These are phyloP conservation scores for Trichogramma evanescens DNA, from an alignment of 2,888 invertebrate genomes.

Conservation along the genomic window DNA sequence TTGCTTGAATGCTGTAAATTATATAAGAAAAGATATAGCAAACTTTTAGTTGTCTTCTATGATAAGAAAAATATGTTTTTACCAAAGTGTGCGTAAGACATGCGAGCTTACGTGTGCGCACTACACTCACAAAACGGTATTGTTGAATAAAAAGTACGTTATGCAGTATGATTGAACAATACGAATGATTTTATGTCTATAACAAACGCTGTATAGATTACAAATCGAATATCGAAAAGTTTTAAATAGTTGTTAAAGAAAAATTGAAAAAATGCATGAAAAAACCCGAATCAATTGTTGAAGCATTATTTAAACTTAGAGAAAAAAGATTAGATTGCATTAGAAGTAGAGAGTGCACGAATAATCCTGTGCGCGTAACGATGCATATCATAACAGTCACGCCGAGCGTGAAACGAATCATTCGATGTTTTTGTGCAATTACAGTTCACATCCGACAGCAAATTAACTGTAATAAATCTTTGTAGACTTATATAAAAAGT, in stretches of 20 bases:
- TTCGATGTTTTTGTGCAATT: background rate
- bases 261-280: too few species aligned
- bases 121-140: constrained; percentile 18
- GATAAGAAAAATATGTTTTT: constrained; percentile 18
- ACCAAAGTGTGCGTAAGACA: constrained; percentile 12
- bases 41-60: constrained; percentile 16
- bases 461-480: too few species aligned
- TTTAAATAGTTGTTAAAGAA: too few species aligned
- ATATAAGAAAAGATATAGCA: constrained; percentile 7
- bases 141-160: constrained; percentile 1
- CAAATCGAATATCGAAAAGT: too few species aligned
- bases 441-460: too few species aligned
- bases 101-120: background rate
- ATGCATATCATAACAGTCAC: constrained; percentile 20
- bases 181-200: constrained; percentile 10
- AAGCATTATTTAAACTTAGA: too few species aligned
- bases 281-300: too few species aligned
- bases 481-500: too few species aligned
- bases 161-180: constrained; percentile 13
- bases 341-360: constrained; percentile 12
- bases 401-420: constrained; percentile 16
- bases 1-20: constrained; percentile 9
- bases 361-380: constrained; percentile 11
- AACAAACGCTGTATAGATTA: background rate
- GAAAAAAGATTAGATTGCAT: background rate